These are phyloP conservation scores for Anomalospiza imberbis DNA, from an alignment of 2,797 vertebrate species.

Conservation along the genomic window DNA sequence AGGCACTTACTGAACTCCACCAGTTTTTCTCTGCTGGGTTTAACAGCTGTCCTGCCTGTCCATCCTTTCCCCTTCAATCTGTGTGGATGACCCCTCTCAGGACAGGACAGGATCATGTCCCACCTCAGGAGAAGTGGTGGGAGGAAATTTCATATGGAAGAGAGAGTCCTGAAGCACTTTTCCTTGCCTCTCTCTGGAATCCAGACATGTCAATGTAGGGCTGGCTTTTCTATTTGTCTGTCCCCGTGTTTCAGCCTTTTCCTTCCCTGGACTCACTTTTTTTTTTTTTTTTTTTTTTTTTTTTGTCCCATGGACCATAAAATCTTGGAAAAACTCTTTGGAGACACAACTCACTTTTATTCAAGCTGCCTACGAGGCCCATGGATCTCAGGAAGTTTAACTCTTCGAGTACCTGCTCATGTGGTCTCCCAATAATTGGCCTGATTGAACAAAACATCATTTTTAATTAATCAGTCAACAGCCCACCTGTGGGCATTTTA, in stretches of 20 bases:
- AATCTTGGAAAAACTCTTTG: background rate
- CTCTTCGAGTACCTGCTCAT: rapidly evolving
- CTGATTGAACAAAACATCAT: background rate
- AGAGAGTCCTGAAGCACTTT: background rate
- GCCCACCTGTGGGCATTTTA: background rate
- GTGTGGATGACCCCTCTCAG: background rate
- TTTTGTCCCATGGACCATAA: background rate
- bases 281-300: too few species aligned
- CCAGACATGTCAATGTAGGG: background rate
- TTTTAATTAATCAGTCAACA: background rate
- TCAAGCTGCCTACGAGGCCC: background rate
- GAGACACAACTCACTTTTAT: background rate
- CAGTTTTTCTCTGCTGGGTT: background rate
- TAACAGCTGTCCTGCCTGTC: background rate
- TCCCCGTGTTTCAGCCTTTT: background rate
- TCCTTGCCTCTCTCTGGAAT: background rate
- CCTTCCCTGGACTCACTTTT: background rate
- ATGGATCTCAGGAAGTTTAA: background rate
- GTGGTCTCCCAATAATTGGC: background rate
- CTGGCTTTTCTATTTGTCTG: background rate
- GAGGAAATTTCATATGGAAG: background rate
- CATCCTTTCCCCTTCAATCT: background rate
- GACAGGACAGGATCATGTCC: background rate
- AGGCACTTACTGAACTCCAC: background rate
- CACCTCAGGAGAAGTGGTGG: background rate